Conservation (phyloP, 2,888 invertebrate species). For the Arctia plantaginis region DNA sequence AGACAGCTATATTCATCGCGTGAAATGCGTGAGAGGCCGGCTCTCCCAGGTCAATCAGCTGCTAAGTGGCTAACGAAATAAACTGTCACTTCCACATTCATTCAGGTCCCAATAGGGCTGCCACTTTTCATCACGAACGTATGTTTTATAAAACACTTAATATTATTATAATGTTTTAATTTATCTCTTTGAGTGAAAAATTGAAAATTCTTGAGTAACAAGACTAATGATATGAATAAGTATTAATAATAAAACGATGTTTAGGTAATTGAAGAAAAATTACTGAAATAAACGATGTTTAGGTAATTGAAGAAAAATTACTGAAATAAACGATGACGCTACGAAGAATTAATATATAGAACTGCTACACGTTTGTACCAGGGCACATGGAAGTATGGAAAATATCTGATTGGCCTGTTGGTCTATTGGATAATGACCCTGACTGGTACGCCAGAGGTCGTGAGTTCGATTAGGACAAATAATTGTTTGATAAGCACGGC, state of each 20-base stretch:
- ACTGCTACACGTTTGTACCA: too few species aligned
- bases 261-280: too few species aligned
- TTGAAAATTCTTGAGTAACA: neutral
- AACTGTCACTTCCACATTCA: conserved; percentile 68
- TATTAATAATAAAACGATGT: too few species aligned
- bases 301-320: too few species aligned
- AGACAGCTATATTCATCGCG: conserved; percentile 25
- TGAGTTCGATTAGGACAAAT: too few species aligned
- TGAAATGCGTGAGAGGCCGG: conserved; percentile 47
- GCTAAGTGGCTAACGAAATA: conserved; percentile 68
- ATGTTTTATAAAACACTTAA: neutral
- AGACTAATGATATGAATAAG: neutral
- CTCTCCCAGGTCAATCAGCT: conserved; percentile 63
- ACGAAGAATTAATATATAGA: too few species aligned
- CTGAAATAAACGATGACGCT: too few species aligned
- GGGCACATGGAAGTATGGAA: neutral
- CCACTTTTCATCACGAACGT: neutral
- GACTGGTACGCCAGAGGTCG: too few species aligned
- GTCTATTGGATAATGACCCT: too few species aligned
- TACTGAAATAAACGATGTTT: too few species aligned
- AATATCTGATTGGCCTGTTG: too few species aligned
- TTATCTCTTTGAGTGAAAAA: neutral
- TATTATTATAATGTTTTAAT: neutral
- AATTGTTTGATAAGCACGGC: too few species aligned
- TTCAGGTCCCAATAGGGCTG: conserved; percentile 50